Conservation (phyloP, 2,888 invertebrate genomes). For the Heliothis peltigera region DNA sequence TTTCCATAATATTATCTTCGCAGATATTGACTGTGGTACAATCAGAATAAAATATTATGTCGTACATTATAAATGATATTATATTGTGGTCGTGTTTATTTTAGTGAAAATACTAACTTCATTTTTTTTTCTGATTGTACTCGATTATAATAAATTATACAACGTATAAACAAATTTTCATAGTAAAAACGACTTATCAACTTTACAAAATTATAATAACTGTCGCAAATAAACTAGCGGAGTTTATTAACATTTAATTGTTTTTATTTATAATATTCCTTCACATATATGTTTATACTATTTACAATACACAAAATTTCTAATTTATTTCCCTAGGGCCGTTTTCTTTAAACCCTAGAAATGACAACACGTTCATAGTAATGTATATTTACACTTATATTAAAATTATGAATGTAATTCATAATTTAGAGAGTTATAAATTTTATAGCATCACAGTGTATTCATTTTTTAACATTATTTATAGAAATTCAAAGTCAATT, state of each 20-base stretch:
- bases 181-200: conserved; percentile 18
- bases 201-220: conserved; percentile 22
- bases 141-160: not conserved
- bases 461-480: conserved; percentile 71
- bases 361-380: conserved; percentile 55
- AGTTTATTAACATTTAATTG: conserved; percentile 54
- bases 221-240: conserved; percentile 47
- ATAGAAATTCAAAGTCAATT: conserved; percentile 55
- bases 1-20: conserved; percentile 3
- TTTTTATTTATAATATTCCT: conserved; percentile 42
- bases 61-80: not conserved
- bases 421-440: conserved; percentile 65
- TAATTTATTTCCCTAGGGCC: conserved; percentile 65
- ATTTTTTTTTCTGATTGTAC: conserved; percentile 20
- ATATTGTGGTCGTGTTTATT: not conserved
- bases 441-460: conserved; percentile 88
- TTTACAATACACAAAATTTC: conserved; percentile 66
- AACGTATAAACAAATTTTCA: not conserved
- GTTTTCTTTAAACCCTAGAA: conserved; percentile 59
- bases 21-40: not conserved
- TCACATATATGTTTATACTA: conserved; percentile 60
- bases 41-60: conserved; percentile 23
- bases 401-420: conserved; percentile 61
- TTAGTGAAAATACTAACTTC: not conserved
- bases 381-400: conserved; percentile 60